A percentile compares a stretch with the other conserved stretches of the same genome.
Evolutionary conservation across 2,888 invertebrate species (phyloP).

Genomic region (Polydrusus pterygomalis): DNA sequence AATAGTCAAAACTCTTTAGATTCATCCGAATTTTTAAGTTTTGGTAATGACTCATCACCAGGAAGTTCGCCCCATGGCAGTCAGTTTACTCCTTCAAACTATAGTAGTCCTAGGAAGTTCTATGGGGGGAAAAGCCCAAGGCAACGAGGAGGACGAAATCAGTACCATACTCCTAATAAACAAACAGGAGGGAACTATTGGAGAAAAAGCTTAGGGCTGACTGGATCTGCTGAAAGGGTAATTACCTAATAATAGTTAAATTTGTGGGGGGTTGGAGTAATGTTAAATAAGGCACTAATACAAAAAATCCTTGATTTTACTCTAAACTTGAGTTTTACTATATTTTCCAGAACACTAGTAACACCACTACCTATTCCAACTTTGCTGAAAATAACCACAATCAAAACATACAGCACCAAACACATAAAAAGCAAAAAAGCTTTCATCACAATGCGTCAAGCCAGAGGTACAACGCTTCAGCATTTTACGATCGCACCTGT

Average conservation of each 20-base stretch:
- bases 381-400: neutral
- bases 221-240: slow-evolving; percentile 9
- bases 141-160: slow-evolving; percentile 12
- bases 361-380: neutral
- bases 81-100: slow-evolving; percentile 28
- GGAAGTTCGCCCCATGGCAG: slow-evolving; percentile 11
- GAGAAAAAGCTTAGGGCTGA: slow-evolving; percentile 12
- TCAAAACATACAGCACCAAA: neutral
- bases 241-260: neutral
- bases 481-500: slow-evolving; percentile 41
- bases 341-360: slow-evolving; percentile 5
- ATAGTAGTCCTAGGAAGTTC: slow-evolving; percentile 31
- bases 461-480: slow-evolving; percentile 13
- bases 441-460: neutral
- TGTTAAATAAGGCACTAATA: too few relatives aligned
- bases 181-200: slow-evolving; percentile 4
- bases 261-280: neutral
- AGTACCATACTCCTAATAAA: slow-evolving; percentile 19
- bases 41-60: slow-evolving; percentile 28
- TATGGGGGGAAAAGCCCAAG: slow-evolving; percentile 14
- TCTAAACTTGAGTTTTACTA: neutral
- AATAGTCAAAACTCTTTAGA: slow-evolving; percentile 15
- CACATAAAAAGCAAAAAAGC: neutral
- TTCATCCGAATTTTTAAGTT: slow-evolving; percentile 38
- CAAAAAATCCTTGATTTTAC: neutral